phyloP scores from a whole-genome alignment of 2,113 vertebrate species.

The Orycteropus afer region DNA sequence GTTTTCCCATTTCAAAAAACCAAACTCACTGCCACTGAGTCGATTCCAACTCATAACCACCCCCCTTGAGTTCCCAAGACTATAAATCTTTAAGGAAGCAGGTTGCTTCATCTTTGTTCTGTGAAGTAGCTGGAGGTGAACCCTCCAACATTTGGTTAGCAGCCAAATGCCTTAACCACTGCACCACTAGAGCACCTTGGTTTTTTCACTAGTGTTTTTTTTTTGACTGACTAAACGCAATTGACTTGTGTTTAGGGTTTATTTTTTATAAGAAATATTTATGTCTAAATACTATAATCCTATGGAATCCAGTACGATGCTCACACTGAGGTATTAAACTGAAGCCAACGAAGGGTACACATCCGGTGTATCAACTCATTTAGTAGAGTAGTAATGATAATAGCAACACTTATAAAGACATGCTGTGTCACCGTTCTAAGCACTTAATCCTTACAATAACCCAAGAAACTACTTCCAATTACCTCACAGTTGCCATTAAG shows the following conservation, averaged over 20 bases:
- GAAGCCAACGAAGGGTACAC: background rate
- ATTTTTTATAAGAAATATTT: conserved; percentile 13
- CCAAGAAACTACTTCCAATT: background rate
- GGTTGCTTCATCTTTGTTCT: too few species aligned
- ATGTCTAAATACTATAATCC: background rate
- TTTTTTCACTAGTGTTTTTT: too few species aligned
- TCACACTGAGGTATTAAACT: background rate
- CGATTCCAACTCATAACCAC: too few species aligned
- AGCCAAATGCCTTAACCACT: too few species aligned
- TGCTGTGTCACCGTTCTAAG: background rate
- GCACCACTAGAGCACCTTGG: too few species aligned
- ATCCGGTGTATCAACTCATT: background rate
- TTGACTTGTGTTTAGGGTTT: background rate
- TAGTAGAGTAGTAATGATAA: background rate
- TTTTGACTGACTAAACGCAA: background rate
- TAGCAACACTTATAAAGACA: background rate
- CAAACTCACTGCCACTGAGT: too few species aligned
- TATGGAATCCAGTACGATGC: background rate
- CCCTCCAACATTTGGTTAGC: too few species aligned
- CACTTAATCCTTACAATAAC: background rate
- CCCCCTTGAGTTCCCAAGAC: too few species aligned
- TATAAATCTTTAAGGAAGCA: too few species aligned
- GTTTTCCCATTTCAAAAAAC: too few species aligned
- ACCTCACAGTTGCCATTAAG: background rate
- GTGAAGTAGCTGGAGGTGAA: too few species aligned